Conservation (phyloP, 2,888 invertebrate species). For the Digitonthophagus gazella region DNA sequence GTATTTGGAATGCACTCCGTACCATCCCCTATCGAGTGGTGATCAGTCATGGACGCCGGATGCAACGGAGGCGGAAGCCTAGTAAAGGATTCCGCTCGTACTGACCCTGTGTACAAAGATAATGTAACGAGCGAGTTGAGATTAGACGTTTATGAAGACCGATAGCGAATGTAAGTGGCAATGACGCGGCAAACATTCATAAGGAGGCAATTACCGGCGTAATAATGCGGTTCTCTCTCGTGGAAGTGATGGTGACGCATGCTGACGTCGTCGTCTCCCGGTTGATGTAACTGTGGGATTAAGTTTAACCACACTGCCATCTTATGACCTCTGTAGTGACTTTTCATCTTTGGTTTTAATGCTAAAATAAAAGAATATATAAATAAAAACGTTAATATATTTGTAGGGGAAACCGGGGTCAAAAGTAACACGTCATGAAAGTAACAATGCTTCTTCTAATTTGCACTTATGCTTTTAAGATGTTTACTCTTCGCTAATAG, state of each 20-base stretch:
- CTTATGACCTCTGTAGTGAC: constrained; percentile 86
- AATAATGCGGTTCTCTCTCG: constrained; percentile 69
- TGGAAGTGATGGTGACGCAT: constrained; percentile 78
- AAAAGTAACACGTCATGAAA: no score
- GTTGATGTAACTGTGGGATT: constrained; percentile 80
- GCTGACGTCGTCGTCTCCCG: constrained; percentile 67
- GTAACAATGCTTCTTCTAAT: no score
- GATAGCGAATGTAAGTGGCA: constrained; percentile 2
- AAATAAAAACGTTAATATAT: constrained; percentile 33
- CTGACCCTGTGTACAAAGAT: constrained; percentile 45
- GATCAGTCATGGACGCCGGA: constrained; percentile 41
- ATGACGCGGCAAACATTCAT: neutral
- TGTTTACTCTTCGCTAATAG: no score
- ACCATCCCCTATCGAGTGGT: constrained; percentile 44
- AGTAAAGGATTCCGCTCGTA: constrained; percentile 54
- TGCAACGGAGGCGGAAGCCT: constrained; percentile 50
- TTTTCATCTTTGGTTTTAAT: constrained; percentile 70
- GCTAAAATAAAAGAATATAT: constrained; percentile 53
- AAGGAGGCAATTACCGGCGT: constrained; percentile 60
- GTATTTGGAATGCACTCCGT: constrained; percentile 48
- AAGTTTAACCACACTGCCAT: constrained; percentile 88
- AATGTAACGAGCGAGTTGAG: constrained; percentile 2
- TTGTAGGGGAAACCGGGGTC: no score
- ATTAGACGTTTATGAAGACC: constrained; percentile 2
- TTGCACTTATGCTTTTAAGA: no score